Conservation (phyloP, 2,888 invertebrate species). For the Furcula furcula region DNA sequence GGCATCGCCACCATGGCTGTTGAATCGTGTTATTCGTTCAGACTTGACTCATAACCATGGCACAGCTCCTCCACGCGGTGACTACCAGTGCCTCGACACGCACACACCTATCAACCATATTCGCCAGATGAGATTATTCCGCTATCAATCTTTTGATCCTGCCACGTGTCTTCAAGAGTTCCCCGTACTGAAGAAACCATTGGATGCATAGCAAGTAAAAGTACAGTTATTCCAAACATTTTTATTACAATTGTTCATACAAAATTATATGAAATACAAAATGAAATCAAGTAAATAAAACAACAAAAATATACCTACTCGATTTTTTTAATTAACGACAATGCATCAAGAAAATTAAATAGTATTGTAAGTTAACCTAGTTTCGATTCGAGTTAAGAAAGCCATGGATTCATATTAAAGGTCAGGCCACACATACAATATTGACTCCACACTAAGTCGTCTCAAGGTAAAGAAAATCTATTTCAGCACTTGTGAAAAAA, state of each 20-base stretch:
- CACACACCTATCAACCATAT: conserved; percentile 74
- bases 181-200: conserved; percentile 37
- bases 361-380: no score
- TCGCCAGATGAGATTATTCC: conserved; percentile 56
- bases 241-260: conserved; percentile 27
- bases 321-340: no score
- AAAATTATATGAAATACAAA: conserved; percentile 17
- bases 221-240: conserved; percentile 32
- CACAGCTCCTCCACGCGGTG: conserved; percentile 66
- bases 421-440: no score
- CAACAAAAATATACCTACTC: no score
- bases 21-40: conserved; percentile 71
- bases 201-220: conserved; percentile 37
- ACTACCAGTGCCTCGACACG: conserved; percentile 70
- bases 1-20: conserved; percentile 58
- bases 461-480: no score
- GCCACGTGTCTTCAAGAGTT: conserved; percentile 61
- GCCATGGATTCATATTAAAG: no score
- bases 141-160: conserved; percentile 68
- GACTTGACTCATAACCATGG: conserved; percentile 70
- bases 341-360: no score
- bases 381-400: no score
- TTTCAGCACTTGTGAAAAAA: no score
- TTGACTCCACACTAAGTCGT: no score
- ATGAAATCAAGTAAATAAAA: conserved; percentile 17